A percentile compares a stretch with the other conserved stretches of the same genome.
Evolutionary conservation across 1,140 invertebrate genomes (phyloP).

Genomic region (Ganaspis sp.): DNA sequence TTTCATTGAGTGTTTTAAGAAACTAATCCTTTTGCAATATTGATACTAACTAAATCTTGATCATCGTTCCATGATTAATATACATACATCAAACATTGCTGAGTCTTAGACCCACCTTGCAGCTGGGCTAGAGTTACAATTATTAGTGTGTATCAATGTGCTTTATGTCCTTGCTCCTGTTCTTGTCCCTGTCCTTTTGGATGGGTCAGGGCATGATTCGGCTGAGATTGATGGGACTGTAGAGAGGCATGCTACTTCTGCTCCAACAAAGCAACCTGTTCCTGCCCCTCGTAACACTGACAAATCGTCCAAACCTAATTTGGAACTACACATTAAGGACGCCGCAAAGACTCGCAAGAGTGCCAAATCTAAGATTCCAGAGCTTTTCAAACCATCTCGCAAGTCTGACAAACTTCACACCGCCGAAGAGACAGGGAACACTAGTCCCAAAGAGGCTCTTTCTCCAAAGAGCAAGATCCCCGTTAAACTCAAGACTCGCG

Average conservation of each 20-base stretch:
- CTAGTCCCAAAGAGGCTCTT: conserved; percentile 40
- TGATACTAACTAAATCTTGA: conserved; percentile 67
- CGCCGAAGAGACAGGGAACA: conserved; percentile 40
- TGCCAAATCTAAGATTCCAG: conserved; percentile 50
- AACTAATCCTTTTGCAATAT: conserved; percentile 70
- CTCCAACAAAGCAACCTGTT: conserved; percentile 73
- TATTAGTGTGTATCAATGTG: conserved; percentile 77
- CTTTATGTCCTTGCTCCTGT: conserved; percentile 77
- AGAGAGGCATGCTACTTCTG: conserved; percentile 75
- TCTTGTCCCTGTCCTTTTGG: conserved; percentile 76
- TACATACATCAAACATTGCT: conserved; percentile 46
- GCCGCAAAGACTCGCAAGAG: conserved; percentile 45
- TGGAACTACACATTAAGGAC: conserved; percentile 68
- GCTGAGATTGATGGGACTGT: conserved; percentile 76
- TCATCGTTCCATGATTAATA: conserved; percentile 41
- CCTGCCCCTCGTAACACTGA: conserved; percentile 69
- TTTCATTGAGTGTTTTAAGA: conserved; percentile 69
- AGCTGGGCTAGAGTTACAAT: conserved; percentile 71
- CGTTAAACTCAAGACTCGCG: conserved; percentile 60
- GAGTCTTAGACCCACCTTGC: conserved; percentile 62
- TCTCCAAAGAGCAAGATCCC: conserved; percentile 73
- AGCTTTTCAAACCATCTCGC: conserved; percentile 44
- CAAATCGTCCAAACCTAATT: conserved; percentile 66
- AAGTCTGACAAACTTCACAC: conserved; percentile 29
- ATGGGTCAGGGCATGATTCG: conserved; percentile 76